Percentiles rank a stretch among this genome's conserved stretches.
Conservation (phyloP, 2,888 invertebrate genomes). For the Prosopocoilus inquinatus region DNA sequence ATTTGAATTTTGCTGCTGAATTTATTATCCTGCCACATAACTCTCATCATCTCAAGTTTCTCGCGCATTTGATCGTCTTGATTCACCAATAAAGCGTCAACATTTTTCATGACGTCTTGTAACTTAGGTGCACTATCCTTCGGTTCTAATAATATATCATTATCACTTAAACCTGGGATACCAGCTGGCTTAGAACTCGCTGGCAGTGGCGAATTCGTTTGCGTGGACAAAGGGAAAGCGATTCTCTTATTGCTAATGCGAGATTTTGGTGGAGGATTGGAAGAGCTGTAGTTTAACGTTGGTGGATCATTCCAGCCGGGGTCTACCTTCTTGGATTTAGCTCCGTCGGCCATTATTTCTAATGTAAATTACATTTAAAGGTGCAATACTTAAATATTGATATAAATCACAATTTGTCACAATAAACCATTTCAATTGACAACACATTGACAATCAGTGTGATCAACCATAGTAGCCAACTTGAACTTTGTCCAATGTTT, state of each 20-base stretch:
- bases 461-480: no score
- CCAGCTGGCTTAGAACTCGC: not conserved
- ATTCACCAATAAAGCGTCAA: not conserved
- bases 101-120: slow-evolving; percentile 6
- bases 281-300: slow-evolving; percentile 12
- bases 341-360: no score
- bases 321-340: not conserved
- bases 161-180: not conserved
- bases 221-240: slow-evolving; percentile 16
- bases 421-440: no score
- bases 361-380: no score
- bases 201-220: slow-evolving; percentile 1
- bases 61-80: not conserved
- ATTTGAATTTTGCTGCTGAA: slow-evolving; percentile 7
- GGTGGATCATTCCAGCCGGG: slow-evolving; percentile 21
- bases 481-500: no score
- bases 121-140: not conserved
- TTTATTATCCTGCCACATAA: slow-evolving; percentile 11
- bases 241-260: slow-evolving; percentile 17
- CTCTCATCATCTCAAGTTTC: slow-evolving; percentile 8
- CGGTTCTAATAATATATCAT: not conserved
- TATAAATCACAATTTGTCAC: no score
- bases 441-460: no score
- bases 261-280: slow-evolving; percentile 19
- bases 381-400: no score